Evolutionary conservation across 2,888 invertebrate genomes (phyloP), one percentile per base, ranked within the genome.

Genomic region (Hartigia nigra): DNA sequence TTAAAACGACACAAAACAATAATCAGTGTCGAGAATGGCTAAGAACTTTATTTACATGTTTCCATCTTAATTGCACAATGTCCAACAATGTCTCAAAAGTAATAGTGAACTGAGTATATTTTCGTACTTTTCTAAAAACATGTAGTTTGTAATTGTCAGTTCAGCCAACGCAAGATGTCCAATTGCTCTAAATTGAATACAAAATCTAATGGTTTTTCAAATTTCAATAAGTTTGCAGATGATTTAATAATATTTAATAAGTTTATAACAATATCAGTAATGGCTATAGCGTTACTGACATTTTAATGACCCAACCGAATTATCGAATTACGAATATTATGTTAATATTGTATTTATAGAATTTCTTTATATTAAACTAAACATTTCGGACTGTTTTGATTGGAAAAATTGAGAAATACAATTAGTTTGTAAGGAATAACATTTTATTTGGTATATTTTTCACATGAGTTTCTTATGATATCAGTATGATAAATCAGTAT

Each of bases 41-140:
- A 55, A 55, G 9, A 23, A 55, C 23, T 35, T 37, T 84, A 85
- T 85, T 85, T 84, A 85, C 84, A 84, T 83, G 76, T 81, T 75
- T 83, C 77, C 83, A 80, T 77, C 77, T 31, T 72, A 34, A 72
- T 72, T 12, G 12, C 72, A 12, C 14, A 55, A n/a, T n/a, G n/a
- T n/a, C n/a, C n/a, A n/a, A n/a, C n/a, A 55, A 55, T 23, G 9
- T 23, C 55, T 55, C 23, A 55, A 55, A 55, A 55, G 39, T 14
- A 39, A 39, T 39, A 14, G 23, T 5, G 23, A 39, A 39, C 23
- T 39, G 39, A 39, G 5, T 39, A 5, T 39, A 39, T 1, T 39
- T 39, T 39, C 39, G 39, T 39, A 39, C 39, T 14, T 39, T 39
- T 23, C 39, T 39, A 14, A 39, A 39, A 39, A 39, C 39, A 39